Evolutionary conservation across 2,113 vertebrate species (phyloP).

Genomic region (Protobothrops mucrosquamatus): DNA sequence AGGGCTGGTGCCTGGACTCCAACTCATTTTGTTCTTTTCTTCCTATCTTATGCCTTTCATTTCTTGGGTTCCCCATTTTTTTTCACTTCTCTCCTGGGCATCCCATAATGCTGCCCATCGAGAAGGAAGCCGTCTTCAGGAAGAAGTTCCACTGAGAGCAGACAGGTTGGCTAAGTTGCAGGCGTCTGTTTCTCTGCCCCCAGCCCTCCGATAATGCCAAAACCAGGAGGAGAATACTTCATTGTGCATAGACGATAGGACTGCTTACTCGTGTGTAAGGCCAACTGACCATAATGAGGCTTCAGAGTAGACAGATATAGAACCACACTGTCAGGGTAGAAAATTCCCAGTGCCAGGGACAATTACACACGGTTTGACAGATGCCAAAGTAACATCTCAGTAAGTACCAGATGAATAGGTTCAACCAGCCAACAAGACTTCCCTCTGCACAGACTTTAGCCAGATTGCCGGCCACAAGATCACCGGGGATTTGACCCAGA

Average conservation of each 20-base stretch:
- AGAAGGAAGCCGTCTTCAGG: neutral
- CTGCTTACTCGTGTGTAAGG: neutral
- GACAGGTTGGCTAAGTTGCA: neutral
- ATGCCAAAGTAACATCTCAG: neutral
- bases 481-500: neutral
- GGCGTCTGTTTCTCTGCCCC: neutral
- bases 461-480: neutral
- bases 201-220: neutral
- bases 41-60: neutral
- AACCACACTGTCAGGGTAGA: neutral
- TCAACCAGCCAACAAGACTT: neutral
- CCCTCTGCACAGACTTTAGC: neutral
- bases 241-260: neutral
- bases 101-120: neutral
- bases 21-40: neutral
- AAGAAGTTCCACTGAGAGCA: neutral
- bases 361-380: neutral
- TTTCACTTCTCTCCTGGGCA: neutral
- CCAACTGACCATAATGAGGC: neutral
- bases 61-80: neutral
- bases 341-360: neutral
- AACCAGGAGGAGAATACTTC: neutral
- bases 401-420: neutral
- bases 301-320: neutral
- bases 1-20: neutral